Conservation (phyloP, 2,113 vertebrate genomes). For the Gymnocephalus cernua region DNA sequence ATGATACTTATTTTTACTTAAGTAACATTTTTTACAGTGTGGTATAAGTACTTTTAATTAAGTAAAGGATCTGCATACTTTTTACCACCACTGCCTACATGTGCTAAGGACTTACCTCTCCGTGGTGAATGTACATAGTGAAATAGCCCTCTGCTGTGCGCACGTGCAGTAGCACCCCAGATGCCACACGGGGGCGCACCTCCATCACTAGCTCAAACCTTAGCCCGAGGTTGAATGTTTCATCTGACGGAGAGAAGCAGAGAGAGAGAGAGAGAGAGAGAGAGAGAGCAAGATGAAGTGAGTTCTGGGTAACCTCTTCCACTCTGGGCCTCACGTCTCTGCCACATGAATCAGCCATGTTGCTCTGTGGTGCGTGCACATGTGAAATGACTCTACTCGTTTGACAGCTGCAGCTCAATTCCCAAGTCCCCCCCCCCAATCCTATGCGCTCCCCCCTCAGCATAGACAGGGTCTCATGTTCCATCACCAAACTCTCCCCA, state of each 20-base stretch:
- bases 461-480: slow-evolving; percentile 40
- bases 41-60: no score
- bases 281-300: slow-evolving; percentile 21
- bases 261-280: slow-evolving; percentile 19
- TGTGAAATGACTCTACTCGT: slow-evolving; percentile 53
- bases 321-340: background rate
- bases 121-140: slow-evolving; percentile 90
- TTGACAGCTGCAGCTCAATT: slow-evolving; percentile 61
- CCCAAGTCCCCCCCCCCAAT: slow-evolving; percentile 12
- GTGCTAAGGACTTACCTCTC: slow-evolving; percentile 81
- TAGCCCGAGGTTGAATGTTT: slow-evolving; percentile 89
- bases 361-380: slow-evolving; percentile 26
- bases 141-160: slow-evolving; percentile 87
- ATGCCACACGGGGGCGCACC: slow-evolving; percentile 91
- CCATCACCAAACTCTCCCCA: slow-evolving; percentile 24
- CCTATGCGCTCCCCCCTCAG: background rate
- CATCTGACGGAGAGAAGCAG: slow-evolving; percentile 82
- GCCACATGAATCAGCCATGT: background rate
- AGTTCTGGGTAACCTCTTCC: slow-evolving; percentile 6
- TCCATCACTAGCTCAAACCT: slow-evolving; percentile 93
- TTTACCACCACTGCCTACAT: no score
- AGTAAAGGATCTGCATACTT: no score
- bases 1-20: no score
- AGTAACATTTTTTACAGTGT: no score
- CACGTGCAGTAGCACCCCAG: slow-evolving; percentile 90